A percentile compares a stretch with the other conserved stretches of the same genome.
phyloP scores from a whole-genome alignment of 2,113 vertebrate genomes.

The Cichladusa arquata region DNA sequence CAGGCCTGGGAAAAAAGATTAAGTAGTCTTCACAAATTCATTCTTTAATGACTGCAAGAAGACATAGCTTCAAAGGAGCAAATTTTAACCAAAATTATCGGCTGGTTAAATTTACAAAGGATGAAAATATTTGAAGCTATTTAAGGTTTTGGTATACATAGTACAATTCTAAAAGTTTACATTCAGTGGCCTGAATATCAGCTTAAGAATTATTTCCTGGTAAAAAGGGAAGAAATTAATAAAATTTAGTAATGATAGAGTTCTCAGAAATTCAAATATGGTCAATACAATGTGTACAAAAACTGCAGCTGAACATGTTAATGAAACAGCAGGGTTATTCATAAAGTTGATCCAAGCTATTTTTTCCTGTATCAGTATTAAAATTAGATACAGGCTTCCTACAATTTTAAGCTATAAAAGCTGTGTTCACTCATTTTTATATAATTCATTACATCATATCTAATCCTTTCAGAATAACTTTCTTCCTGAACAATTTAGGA shows the following conservation, averaged over 20 bases:
- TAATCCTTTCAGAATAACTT: conserved; percentile 17
- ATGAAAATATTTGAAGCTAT: neutral
- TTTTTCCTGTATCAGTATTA: neutral
- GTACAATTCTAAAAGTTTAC: neutral
- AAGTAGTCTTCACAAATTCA: neutral
- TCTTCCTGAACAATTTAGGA: neutral
- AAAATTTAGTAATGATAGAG: neutral
- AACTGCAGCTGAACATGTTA: neutral
- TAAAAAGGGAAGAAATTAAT: neutral
- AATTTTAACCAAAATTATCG: neutral
- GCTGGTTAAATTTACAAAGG: neutral
- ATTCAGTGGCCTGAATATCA: neutral
- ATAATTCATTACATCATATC: conserved; percentile 3
- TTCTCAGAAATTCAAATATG: neutral
- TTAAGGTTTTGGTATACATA: neutral
- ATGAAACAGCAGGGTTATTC: neutral
- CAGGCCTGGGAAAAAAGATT: neutral
- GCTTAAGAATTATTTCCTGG: neutral
- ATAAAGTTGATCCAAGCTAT: neutral
- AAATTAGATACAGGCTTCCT: neutral
- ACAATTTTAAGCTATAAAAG: neutral
- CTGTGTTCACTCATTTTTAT: neutral
- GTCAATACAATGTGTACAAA: neutral
- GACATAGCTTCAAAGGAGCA: neutral
- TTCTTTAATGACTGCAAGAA: neutral